phyloP scores from a whole-genome alignment of 2,888 invertebrate species.

The Tryphoninae sp. region DNA sequence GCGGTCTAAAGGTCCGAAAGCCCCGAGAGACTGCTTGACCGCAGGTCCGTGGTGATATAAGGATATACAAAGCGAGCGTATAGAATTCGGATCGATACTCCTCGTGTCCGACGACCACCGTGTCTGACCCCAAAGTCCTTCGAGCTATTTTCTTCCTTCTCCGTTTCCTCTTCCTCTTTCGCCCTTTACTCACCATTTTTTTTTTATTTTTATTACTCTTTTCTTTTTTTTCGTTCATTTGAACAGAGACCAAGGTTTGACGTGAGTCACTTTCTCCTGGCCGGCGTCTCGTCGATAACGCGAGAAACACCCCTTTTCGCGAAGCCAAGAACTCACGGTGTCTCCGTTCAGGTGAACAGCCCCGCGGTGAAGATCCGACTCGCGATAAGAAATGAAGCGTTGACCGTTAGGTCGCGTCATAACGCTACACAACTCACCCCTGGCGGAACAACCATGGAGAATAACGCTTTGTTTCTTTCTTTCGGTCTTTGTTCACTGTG shows the following conservation, averaged over 20 bases:
- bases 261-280: slow-evolving; percentile 62
- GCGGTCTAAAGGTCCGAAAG: slow-evolving; percentile 67
- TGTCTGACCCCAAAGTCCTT: slow-evolving; percentile 55
- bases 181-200: background rate
- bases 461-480: slow-evolving; percentile 1
- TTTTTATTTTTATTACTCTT: slow-evolving; percentile 27
- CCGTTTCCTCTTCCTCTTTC: slow-evolving; percentile 2
- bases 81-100: slow-evolving; percentile 64
- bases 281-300: slow-evolving; percentile 12
- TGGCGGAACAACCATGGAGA: background rate
- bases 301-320: slow-evolving; percentile 15
- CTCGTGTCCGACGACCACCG: slow-evolving; percentile 58
- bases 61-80: background rate
- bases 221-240: slow-evolving; percentile 1
- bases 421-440: background rate
- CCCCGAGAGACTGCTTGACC: slow-evolving; percentile 69
- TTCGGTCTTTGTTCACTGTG: slow-evolving; percentile 1
- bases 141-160: slow-evolving; percentile 26
- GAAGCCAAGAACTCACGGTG: slow-evolving; percentile 3
- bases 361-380: slow-evolving; percentile 47
- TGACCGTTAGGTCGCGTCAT: background rate
- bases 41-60: slow-evolving; percentile 28
- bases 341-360: slow-evolving; percentile 26
- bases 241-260: slow-evolving; percentile 20
- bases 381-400: slow-evolving; percentile 57